Base-by-base conservation (phyloP, 2,113 vertebrate species). In the Sphyrna mokarran region DNA sequence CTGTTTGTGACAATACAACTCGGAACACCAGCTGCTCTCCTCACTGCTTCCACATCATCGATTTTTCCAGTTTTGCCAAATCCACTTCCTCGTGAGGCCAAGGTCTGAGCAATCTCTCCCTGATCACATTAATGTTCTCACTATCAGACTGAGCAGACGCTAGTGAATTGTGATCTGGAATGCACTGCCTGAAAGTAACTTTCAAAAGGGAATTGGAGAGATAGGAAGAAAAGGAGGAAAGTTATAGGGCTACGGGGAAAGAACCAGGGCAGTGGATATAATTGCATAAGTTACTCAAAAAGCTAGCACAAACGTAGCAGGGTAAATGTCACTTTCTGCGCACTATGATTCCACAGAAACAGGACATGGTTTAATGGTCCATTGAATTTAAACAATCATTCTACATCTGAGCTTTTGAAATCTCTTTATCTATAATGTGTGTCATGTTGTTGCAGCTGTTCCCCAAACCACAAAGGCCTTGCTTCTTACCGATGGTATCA, bases 401-500 rank as follows among this genome's bases (percentile, higher is more conserved):
- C n/a, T 83, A 16, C 80, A 22, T 43, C 5, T 16, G 16, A 2
- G 37, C 16, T 83, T 40, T 26, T 90, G 43, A 90, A 61, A 61
- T 90, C 13, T 54, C 58, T 90, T 61, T 26, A 33, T 58, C 54
- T 90, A 22, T 90, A 90, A 90, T 90, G 26, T n/a, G 9, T 29
- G 10, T 5, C 63, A 18, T 63, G 9, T 63, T 96, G 96, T 95
- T 96, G 70, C 96, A 98, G 97, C 96, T 80, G 97, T 96, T 97
- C 97, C 98, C 16, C 96, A 96, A 94, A 97, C 97, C 22, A 98
- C 97, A 10, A 97, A 97, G 94, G 97, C 97, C 94, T 96, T 98
- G 89, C 96, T 98, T 94, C 96, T 98, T 29, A 98, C 97, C 0
- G 97, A 98, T 6, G 97, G 98, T 70, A 96, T 96, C 95, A 97